Evolutionary conservation across 2,113 vertebrate genomes (phyloP), one percentile per base, ranked within the genome.

Genomic region (Acrocephalus arundinaceus): DNA sequence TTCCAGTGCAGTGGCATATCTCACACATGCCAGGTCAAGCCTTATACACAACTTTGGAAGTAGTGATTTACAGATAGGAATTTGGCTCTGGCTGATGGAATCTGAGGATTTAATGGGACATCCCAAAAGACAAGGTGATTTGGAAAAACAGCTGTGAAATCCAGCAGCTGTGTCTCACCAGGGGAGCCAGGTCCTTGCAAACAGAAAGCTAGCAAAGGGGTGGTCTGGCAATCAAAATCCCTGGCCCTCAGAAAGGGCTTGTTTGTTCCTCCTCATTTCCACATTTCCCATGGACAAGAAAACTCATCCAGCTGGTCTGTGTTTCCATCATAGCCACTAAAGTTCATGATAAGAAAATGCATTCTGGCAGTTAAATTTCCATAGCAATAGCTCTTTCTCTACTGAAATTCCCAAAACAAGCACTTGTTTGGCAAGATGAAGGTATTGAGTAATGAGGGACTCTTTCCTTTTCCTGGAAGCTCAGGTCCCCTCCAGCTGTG

Each of bases 131-230:
- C 24, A 20, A 84, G 21, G 9, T 49, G 18, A 25, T 59, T 89
- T 93, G 90, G 85, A 90, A 89, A 87, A 87, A 30, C 62, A 91
- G n/a, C 74, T 91, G 58, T 87, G 58, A 85, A 89, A 89, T 91
- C 37, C 59, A 73, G 68, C 87, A 91, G 71, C 82, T 93, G 63
- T 83, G 55, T 94, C 75, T 62, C 45, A 58, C 68, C 35, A 46
- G 33, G 33, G 28, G 33, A 94, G 30, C 51, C 46, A 73, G 41
- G n/a, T 70, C 81, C 54, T 76, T 57, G 23, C 35, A 79, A 79
- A 54, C 37, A 89, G 13, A 79, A 79, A 79, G 20, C 30, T 39
- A 62, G 9, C 1, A 4, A 87, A 73, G 48, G 88, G 82, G 67
- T 91, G 85, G 63, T 90, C 81, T 87, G 89, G 55, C 82, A 85